Conservation (phyloP, 1,140 invertebrate genomes). For the Panagrolaimus sp. region DNA sequence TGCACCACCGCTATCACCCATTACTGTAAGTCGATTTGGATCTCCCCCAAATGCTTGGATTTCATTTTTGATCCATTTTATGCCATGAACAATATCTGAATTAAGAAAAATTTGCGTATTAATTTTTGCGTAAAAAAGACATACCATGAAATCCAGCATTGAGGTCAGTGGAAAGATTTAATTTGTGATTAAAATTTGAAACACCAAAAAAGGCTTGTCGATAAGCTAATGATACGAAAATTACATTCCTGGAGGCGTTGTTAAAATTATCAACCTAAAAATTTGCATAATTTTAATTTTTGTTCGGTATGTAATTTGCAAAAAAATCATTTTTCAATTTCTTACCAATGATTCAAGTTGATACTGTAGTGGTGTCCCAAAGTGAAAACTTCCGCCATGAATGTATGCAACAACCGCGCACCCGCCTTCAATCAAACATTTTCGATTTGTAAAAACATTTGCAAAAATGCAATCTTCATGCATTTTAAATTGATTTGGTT, state of each 20-base stretch:
- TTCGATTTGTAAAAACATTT: conserved; percentile 7
- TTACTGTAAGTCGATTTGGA: conserved; percentile 10
- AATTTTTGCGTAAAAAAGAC: not conserved
- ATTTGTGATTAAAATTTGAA: conserved; percentile 14
- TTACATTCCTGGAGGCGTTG: conserved; percentile 1
- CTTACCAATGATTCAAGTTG: not conserved
- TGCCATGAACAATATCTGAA: not conserved
- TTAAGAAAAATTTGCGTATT: not conserved
- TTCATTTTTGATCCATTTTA: conserved; percentile 17
- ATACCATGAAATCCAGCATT: conserved; percentile 12
- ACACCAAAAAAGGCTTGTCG: conserved; percentile 11
- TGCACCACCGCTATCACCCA: not conserved
- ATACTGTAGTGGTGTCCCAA: not conserved
- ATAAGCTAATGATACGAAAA: not conserved
- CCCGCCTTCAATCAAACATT: not conserved
- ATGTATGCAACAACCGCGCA: conserved; percentile 1
- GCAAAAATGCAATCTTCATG: conserved; percentile 13
- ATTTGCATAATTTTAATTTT: not conserved
- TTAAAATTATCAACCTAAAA: conserved; percentile 8
- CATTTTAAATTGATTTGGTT: not conserved
- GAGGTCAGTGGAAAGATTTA: conserved; percentile 11
- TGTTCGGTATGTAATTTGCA: not conserved
- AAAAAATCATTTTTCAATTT: not conserved
- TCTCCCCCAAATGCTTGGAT: not conserved
- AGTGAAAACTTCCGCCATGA: conserved; percentile 8